Evolutionary conservation across 1,140 invertebrate species (phyloP).

Genomic region (Sarcophaga bullata): DNA sequence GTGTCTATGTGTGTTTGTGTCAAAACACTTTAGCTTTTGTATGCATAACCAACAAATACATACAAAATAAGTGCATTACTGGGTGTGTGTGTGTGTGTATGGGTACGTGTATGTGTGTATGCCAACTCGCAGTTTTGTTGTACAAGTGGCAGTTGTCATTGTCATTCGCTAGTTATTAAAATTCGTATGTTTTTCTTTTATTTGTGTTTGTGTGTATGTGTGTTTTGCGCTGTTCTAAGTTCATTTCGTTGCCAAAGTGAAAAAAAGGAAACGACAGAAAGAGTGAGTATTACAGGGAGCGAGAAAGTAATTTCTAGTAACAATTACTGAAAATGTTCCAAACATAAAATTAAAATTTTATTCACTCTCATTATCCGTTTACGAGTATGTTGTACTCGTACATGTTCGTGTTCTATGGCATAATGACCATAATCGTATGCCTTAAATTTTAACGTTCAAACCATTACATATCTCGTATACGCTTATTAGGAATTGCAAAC

Average conservation of each 20-base stretch:
- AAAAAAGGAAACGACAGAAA: too few species aligned
- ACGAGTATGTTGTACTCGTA: background rate
- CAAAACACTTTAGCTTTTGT: background rate
- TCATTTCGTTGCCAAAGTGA: too few species aligned
- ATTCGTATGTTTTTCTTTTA: background rate
- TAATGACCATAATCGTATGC: conserved; percentile 5
- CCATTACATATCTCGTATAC: too few species aligned
- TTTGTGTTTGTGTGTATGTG: background rate
- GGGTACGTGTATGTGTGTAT: too few species aligned
- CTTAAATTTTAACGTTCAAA: background rate
- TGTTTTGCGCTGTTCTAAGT: too few species aligned
- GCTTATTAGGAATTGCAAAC: background rate
- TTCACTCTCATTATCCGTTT: background rate
- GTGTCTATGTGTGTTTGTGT: too few species aligned
- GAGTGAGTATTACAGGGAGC: too few species aligned
- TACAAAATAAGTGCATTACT: background rate
- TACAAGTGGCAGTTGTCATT: conserved; percentile 9
- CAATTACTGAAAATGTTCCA: background rate
- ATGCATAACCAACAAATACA: background rate
- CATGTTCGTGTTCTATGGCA: background rate
- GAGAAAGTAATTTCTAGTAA: background rate
- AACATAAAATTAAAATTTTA: background rate
- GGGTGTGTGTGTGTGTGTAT: background rate
- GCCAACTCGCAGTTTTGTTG: background rate
- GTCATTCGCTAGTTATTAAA: background rate